These are phyloP conservation scores for Tadarida brasiliensis DNA, from an alignment of 2,797 vertebrate genomes.

Conservation along the genomic window DNA sequence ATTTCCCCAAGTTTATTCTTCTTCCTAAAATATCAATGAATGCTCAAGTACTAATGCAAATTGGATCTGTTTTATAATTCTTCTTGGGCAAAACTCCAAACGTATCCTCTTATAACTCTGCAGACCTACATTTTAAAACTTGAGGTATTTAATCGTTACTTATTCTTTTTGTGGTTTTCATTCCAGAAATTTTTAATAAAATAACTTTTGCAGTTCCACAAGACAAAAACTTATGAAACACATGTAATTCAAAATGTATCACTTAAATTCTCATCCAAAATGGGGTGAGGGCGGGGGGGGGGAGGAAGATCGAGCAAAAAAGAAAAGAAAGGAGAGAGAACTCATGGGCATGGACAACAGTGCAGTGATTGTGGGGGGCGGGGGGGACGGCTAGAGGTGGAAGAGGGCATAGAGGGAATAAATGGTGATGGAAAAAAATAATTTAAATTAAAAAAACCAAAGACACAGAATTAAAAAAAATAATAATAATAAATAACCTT, in stretches of 20 bases:
- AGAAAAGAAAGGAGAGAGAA: too few species aligned
- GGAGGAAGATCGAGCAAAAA: too few species aligned
- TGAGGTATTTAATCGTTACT: neutral
- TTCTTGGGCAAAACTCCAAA: slow-evolving; percentile 9
- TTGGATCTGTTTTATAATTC: neutral
- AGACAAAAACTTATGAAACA: neutral
- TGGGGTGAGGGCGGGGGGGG: neutral
- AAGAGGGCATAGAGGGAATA: too few species aligned
- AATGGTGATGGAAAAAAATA: too few species aligned
- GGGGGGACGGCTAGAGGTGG: too few species aligned
- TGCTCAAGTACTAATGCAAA: slow-evolving; percentile 36
- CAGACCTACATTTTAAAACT: slow-evolving; percentile 19
- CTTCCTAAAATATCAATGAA: slow-evolving; percentile 47
- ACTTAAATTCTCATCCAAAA: neutral
- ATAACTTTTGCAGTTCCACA: neutral
- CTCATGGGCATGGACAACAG: too few species aligned
- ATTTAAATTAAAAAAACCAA: too few species aligned
- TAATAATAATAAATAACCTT: neutral
- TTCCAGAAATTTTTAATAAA: slow-evolving; percentile 33
- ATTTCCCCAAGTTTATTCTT: slow-evolving; percentile 49
- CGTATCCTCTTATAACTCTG: neutral
- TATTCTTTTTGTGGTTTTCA: neutral
- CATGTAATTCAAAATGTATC: neutral
- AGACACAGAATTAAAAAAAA: too few species aligned
- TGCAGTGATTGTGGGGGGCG: too few species aligned